phyloP scores from a whole-genome alignment of 2,797 vertebrate species.

The Glyptemys insculpta region DNA sequence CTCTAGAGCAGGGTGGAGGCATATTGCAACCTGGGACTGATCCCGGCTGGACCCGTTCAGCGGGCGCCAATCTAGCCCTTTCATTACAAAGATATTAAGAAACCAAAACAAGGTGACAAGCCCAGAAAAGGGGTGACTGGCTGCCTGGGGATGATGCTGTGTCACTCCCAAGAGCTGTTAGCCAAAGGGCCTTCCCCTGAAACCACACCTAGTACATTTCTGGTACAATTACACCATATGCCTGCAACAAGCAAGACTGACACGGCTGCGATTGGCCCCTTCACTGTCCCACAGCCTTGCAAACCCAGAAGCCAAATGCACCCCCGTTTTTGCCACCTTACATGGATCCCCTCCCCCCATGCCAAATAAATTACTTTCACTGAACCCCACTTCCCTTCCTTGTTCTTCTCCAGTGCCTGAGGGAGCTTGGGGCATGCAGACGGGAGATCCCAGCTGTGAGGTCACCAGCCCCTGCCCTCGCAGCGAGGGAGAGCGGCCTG shows the following conservation, averaged over 20 bases:
- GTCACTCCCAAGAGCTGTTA: background rate
- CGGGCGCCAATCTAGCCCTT: background rate
- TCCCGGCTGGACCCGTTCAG: background rate
- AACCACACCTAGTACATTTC: background rate
- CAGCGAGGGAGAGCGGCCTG: rapidly evolving
- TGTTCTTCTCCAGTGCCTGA: background rate
- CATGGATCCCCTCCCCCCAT: background rate
- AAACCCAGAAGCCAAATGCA: background rate
- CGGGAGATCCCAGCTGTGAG: background rate
- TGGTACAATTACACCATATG: background rate
- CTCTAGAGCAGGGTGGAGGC: background rate
- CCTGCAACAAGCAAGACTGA: rapidly evolving
- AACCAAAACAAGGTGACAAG: background rate
- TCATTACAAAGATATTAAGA: background rate
- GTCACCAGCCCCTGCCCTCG: rapidly evolving
- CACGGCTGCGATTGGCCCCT: rapidly evolving
- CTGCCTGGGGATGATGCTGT: background rate
- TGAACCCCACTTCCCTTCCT: background rate
- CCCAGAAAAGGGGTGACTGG: background rate
- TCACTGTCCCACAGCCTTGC: background rate
- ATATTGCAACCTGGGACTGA: background rate
- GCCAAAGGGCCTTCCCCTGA: background rate
- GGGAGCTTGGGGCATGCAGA: background rate
- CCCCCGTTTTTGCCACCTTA: background rate
- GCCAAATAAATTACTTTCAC: background rate